phyloP scores from a whole-genome alignment of 1,140 invertebrate genomes.

The Drosophila guanche region DNA sequence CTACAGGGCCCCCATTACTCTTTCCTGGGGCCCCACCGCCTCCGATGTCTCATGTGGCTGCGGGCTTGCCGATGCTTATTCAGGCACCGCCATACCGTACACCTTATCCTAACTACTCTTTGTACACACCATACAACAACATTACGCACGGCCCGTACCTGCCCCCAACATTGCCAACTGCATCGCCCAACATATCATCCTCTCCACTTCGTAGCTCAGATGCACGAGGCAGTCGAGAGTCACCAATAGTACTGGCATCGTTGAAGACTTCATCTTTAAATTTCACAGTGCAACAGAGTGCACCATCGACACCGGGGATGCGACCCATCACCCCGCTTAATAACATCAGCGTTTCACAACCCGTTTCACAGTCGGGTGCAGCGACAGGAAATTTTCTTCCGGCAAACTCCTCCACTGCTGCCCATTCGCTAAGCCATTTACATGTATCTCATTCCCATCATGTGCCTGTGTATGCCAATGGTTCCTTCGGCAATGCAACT shows the following conservation, averaged over 20 bases:
- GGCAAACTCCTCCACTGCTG: constrained; percentile 32
- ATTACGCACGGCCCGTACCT: constrained; percentile 88
- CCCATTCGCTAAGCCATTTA: constrained; percentile 31
- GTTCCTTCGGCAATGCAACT: constrained; percentile 31
- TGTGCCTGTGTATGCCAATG: constrained; percentile 37
- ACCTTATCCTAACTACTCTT: constrained; percentile 86
- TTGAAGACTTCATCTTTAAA: constrained; percentile 83
- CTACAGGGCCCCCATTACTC: constrained; percentile 44
- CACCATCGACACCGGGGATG: constrained; percentile 30
- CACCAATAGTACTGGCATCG: constrained; percentile 71
- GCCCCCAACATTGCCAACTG: constrained; percentile 84
- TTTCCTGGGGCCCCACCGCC: constrained; percentile 63
- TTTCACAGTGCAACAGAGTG: constrained; percentile 25
- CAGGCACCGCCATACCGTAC: constrained; percentile 87
- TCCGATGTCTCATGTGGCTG: constrained; percentile 76
- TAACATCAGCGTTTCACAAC: constrained; percentile 34
- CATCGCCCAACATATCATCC: constrained; percentile 87
- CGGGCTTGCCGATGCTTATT: constrained; percentile 85
- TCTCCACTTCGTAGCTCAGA: constrained; percentile 85
- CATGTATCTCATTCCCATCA: constrained; percentile 51
- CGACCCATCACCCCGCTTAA: constrained; percentile 68
- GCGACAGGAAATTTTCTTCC: constrained; percentile 36
- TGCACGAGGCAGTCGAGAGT: constrained; percentile 85
- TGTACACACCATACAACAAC: constrained; percentile 90
- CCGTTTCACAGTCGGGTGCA: constrained; percentile 22